Evolutionary conservation across 2,797 vertebrate species (phyloP).

Genomic region (Craterocephalus amniculus): DNA sequence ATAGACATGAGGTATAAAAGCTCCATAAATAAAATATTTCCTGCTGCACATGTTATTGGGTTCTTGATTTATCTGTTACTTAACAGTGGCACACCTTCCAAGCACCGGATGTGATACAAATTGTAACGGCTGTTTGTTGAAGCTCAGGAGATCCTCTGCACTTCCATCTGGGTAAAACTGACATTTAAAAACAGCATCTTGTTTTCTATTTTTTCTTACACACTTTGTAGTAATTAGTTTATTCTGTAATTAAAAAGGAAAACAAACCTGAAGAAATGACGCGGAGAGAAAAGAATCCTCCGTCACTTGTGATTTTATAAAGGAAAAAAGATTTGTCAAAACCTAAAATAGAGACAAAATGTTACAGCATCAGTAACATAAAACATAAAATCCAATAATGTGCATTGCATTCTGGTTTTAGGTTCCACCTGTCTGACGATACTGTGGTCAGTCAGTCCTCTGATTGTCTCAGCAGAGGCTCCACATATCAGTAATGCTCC

Average conservation of each 20-base stretch:
- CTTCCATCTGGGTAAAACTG: conserved; percentile 83
- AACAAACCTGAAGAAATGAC: conserved; percentile 86
- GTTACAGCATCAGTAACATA: not conserved
- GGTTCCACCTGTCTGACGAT: conserved; percentile 81
- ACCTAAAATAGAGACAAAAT: conserved; percentile 69
- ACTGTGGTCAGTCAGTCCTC: conserved; percentile 56
- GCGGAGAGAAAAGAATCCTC: conserved; percentile 73
- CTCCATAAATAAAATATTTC: not conserved
- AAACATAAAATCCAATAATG: not conserved
- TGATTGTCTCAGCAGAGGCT: conserved; percentile 53
- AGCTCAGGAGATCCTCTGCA: conserved; percentile 80
- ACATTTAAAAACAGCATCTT: conserved; percentile 23
- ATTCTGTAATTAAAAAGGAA: not conserved
- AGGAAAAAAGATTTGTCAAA: conserved; percentile 76
- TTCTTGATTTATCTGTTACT: not conserved
- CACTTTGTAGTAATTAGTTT: not conserved
- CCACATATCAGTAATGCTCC: conserved; percentile 82
- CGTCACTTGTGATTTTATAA: conserved; percentile 47
- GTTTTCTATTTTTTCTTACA: not conserved
- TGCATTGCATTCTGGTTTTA: not conserved
- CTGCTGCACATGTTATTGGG: not conserved
- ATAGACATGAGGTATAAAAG: not conserved
- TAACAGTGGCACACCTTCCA: conserved; percentile 79
- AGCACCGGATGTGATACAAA: conserved; percentile 78
- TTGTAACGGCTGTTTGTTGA: conserved; percentile 60